A percentile compares a stretch with the other conserved stretches of the same genome.
Conservation (phyloP, 2,113 vertebrate genomes). For the Sitta europaea region DNA sequence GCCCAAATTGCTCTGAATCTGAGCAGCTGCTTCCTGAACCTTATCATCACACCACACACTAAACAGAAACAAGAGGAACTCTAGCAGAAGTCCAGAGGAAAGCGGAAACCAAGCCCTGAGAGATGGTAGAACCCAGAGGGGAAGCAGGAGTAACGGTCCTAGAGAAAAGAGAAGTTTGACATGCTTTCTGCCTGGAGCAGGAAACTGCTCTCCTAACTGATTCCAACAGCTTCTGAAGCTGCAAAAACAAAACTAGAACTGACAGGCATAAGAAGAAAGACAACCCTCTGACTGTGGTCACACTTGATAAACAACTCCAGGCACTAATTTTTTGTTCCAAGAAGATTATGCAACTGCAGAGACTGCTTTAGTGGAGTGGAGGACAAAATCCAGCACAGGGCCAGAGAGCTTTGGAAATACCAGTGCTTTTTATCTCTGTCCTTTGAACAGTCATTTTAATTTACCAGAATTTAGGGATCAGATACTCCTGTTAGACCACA, state of each 20-base stretch:
- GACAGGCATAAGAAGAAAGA: neutral
- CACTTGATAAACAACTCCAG: neutral
- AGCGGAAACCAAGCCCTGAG: neutral
- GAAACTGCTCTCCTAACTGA: neutral
- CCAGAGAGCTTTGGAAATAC: neutral
- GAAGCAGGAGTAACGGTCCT: neutral
- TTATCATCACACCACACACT: neutral
- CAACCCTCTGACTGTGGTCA: neutral
- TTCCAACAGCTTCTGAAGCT: constrained; percentile 1
- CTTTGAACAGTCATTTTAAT: neutral
- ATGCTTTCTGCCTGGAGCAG: neutral
- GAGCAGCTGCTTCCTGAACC: constrained; percentile 1
- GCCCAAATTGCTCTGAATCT: neutral
- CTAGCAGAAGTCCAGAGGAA: neutral
- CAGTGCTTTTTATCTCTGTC: neutral
- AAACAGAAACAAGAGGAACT: neutral
- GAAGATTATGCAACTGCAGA: neutral
- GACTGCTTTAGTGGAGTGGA: neutral
- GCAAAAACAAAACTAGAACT: neutral
- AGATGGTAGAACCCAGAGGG: neutral
- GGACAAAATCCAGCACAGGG: neutral
- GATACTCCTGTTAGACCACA: neutral
- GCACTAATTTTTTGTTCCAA: neutral
- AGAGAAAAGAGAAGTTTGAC: neutral
- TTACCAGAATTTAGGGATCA: neutral